A percentile compares a stretch with the other conserved stretches of the same genome.
Conservation (phyloP, 2,113 vertebrate species). For the Antechinus stuartii region DNA sequence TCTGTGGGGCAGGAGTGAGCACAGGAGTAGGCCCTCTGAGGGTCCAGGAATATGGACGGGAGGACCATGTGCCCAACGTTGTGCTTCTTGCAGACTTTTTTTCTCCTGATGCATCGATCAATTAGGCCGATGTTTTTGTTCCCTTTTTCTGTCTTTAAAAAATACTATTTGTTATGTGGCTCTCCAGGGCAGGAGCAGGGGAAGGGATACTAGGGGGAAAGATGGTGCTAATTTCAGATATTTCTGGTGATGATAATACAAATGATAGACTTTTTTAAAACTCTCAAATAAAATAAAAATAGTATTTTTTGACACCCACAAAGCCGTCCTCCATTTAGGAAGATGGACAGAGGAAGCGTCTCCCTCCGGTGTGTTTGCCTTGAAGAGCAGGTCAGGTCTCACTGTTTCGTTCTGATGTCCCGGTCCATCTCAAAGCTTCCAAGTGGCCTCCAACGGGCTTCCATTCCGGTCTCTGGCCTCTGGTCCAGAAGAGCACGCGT, state of each 20-base stretch:
- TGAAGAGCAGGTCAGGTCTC: background rate
- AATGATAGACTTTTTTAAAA: background rate
- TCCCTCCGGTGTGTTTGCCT: background rate
- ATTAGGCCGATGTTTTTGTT: background rate
- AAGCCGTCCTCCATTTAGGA: background rate
- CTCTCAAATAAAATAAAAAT: background rate
- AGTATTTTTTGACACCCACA: background rate
- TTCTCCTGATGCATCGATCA: background rate
- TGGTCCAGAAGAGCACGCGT: background rate
- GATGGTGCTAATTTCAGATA: background rate
- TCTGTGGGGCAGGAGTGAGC: background rate
- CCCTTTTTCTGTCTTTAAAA: background rate
- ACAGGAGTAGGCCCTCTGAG: background rate
- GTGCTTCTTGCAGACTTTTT: background rate
- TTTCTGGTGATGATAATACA: background rate
- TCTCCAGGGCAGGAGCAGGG: background rate
- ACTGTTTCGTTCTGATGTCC: background rate
- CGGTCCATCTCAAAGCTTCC: background rate
- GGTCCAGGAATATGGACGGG: background rate
- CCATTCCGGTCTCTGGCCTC: background rate
- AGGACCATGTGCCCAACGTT: background rate
- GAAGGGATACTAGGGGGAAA: background rate
- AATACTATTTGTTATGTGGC: background rate
- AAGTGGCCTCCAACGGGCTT: background rate
- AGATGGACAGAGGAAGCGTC: background rate